Base-by-base conservation (phyloP, 1,140 invertebrate genomes). In the Chelonus insularis region DNA sequence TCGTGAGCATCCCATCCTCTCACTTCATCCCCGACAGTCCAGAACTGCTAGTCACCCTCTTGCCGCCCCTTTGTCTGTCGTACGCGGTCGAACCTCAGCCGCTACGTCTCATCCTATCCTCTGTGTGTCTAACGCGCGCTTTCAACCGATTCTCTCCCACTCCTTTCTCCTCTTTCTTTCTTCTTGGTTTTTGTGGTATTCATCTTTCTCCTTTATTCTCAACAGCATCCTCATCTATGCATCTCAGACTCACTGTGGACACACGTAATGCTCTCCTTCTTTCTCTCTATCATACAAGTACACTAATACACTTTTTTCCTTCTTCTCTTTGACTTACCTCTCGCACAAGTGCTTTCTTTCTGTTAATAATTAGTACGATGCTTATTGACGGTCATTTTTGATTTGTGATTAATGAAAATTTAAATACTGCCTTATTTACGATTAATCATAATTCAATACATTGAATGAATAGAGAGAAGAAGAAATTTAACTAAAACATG, bases 1-100 rank as follows among this genome's bases (percentile, higher is more conserved):
- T 77, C 72, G 68, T 67, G 67, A 57, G 55, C 64, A 66, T 61
- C 66, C 64, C 64, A 59, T 63, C 54, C 56, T 68, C 48, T 16
- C 43, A 4, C 41, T 43, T 18, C 16, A 43, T 14, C 16, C 41
- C 14, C 16, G 16, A 14, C 14, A 43, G 14, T 16, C 16, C 41
- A 14, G 14, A 4, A 14, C 16, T 43, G 14, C 4, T 43, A 14
- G 14, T 43, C 6, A 18, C 41, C 41, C 14, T 16, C 14, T 16
- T 16, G 8, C 14, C 37, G 11, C 14, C 14, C 2, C 16, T 18
- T 16, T 43, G 18, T 43, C 8, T 16, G 12, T 43, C 18, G 4
- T 16, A 18, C 14, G 14, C 16, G 12, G 14, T 16, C 4, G 18
- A 14, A 14, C 18, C 41, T 43, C 4, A 8, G 14, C 14, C 12